Conservation (phyloP, 2,113 vertebrate genomes). For the Corythornis vintsioides region DNA sequence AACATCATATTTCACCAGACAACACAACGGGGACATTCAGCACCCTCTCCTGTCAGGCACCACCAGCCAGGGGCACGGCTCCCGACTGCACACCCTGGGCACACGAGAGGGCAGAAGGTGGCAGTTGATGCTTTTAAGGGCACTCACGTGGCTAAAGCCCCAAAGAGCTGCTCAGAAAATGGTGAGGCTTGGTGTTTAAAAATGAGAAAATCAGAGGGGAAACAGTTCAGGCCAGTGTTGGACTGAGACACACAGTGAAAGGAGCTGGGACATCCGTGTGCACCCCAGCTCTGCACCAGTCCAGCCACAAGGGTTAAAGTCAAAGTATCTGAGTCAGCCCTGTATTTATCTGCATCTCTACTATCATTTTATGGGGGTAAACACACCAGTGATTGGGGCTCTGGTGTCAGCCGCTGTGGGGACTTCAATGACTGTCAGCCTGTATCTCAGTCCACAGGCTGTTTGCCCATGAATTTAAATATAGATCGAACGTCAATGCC, state of each 20-base stretch:
- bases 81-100: too few species aligned
- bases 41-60: not conserved
- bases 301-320: not conserved
- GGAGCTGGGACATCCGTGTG: not conserved
- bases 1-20: not conserved
- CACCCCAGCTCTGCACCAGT: not conserved
- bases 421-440: not conserved
- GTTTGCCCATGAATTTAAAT: slow-evolving; percentile 13
- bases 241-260: not conserved
- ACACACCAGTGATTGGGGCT: not conserved
- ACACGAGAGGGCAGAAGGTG: not conserved
- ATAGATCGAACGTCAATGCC: not conserved
- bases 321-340: not conserved
- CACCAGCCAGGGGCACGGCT: too few species aligned
- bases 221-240: not conserved
- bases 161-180: not conserved
- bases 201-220: not conserved
- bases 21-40: not conserved
- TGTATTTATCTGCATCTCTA: not conserved
- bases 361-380: not conserved
- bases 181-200: not conserved
- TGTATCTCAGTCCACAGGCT: not conserved
- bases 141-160: not conserved
- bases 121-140: not conserved
- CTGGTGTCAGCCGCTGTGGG: not conserved